Evolutionary conservation across 2,113 vertebrate genomes (phyloP), one percentile per base, ranked within the genome.

Genomic region (Lanius ludovicianus): DNA sequence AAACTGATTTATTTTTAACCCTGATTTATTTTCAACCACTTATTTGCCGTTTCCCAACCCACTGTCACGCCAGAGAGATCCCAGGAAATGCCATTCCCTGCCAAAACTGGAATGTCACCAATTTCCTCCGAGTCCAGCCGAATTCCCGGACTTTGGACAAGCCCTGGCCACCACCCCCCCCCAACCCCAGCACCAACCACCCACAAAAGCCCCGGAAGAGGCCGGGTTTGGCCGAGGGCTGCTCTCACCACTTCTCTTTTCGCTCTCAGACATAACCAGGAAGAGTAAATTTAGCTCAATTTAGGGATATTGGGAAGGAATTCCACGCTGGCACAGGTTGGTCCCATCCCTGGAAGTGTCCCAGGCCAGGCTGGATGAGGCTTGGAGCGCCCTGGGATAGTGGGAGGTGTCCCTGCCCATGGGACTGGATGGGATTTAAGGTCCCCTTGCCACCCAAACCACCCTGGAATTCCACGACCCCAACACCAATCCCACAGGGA

Each of bases 21-120:
- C n/a, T n/a, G n/a, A n/a, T 63, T 63, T 42, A 30, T 63, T 31
- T 31, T 5, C 60, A 30, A 21, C 6, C 13, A 13, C 9, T 5
- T 27, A 15, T 31, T 20, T 20, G 13, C 42, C 19, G 1, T 17
- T 41, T 25, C 4, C 16, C 69, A 60, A 37, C 2, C 6, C 0
- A 3, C 1, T 7, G 4, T 18, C 78, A 47, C 22, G 25, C 42
- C 1, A 19, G 59, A 2, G 8, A 42, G 46, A 55, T 11, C 57
- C 71, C 11, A 17, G 13, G n/a, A 44, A 56, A 31, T 5, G 11
- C 71, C 37, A 3, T 5, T 4, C 31, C 81, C 64, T 13, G 74
- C 17, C 1, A 2, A 4, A 25, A 13, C 8, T 4, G 7, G 21
- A 23, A 30, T 0, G 19, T 22, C 7, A 0, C 7, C 1, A 15